Percentiles rank a stretch among this genome's conserved stretches.
These are phyloP conservation scores for Galaxea fascicularis DNA, from an alignment of 92 coral and sea anemone species.

Conservation along the genomic window DNA sequence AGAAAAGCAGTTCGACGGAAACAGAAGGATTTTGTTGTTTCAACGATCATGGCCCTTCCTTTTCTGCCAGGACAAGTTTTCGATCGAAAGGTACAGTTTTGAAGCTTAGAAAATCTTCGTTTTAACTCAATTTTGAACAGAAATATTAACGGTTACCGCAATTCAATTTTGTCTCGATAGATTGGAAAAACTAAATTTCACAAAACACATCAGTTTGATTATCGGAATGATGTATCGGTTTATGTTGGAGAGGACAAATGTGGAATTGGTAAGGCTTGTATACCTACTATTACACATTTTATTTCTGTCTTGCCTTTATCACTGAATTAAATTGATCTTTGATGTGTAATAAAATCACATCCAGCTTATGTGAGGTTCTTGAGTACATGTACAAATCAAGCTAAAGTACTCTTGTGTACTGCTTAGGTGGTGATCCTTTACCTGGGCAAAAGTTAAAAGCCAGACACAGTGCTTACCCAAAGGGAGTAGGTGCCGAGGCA, in stretches of 20 bases:
- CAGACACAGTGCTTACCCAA: constrained; percentile 89
- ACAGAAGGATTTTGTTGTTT: neutral
- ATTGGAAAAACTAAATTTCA: constrained; percentile 95
- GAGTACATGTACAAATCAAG: no score
- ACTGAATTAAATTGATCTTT: neutral
- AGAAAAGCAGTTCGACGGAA: neutral
- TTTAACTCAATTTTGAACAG: neutral
- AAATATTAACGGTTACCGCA: neutral
- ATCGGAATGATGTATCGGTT: constrained; percentile 91
- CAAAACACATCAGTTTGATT: constrained; percentile 96
- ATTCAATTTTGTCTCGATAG: constrained; percentile 54
- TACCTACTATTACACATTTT: neutral
- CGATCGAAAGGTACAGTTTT: constrained; percentile 84
- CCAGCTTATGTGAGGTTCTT: neutral
- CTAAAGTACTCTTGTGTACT: neutral
- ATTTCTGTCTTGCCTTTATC: neutral
- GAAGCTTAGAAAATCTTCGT: neutral
- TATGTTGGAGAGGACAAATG: constrained; percentile 95
- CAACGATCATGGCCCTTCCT: constrained; percentile 89
- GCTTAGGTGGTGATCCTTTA: constrained; percentile 88
- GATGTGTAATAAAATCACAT: neutral
- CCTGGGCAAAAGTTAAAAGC: constrained; percentile 94
- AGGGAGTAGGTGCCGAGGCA: constrained; percentile 97
- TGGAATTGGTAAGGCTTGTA: constrained; percentile 85
- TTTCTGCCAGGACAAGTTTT: constrained; percentile 97